phyloP scores from a whole-genome alignment of 2,113 vertebrate species.

The Capreolus pygargus region DNA sequence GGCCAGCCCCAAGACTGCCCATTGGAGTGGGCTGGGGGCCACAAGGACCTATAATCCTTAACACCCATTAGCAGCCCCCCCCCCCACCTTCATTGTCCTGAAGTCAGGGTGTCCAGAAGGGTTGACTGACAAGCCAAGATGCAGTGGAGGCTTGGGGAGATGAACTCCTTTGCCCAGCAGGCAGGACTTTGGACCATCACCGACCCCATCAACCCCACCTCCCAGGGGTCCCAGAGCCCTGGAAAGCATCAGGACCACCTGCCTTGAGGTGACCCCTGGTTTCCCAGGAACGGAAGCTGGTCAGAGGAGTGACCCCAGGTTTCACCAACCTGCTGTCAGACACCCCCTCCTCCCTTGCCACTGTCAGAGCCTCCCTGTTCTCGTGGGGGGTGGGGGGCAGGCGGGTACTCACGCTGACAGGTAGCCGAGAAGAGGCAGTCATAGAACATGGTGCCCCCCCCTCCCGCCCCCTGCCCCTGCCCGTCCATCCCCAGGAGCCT shows the following conservation, averaged over 20 bases:
- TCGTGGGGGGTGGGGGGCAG: background rate
- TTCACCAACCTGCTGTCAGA: background rate
- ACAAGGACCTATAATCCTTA: background rate
- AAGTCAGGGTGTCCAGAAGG: background rate
- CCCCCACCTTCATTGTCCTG: background rate
- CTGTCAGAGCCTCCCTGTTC: background rate
- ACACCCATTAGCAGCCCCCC: background rate
- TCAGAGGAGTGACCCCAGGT: background rate
- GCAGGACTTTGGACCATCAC: background rate
- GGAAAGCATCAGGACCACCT: background rate
- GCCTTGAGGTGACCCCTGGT: background rate
- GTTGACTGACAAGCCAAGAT: background rate
- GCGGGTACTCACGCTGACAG: slow-evolving; percentile 67
- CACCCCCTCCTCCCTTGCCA: background rate
- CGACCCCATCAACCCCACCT: background rate
- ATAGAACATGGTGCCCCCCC: slow-evolving; percentile 58
- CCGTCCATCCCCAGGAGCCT: background rate
- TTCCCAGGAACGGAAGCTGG: background rate
- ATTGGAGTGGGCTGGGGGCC: background rate
- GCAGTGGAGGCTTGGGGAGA: background rate
- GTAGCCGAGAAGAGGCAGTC: slow-evolving; percentile 59
- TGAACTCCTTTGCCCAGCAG: background rate
- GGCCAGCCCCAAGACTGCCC: background rate
- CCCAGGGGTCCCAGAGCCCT: background rate
- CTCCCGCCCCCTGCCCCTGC: background rate